Conservation (phyloP, 2,797 vertebrate species). For the Acanthopagrus latus region DNA sequence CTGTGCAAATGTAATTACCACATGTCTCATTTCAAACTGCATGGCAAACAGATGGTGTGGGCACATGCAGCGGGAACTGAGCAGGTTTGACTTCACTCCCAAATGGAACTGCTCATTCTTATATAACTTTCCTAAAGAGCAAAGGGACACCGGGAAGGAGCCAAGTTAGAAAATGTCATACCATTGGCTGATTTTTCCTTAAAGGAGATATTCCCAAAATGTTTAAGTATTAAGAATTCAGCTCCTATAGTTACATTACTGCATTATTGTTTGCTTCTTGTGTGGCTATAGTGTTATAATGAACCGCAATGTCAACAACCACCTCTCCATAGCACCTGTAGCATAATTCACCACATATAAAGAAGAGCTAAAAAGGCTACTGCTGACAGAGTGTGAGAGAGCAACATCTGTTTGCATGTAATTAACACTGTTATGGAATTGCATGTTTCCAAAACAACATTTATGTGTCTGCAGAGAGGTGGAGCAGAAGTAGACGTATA, state of each 20-base stretch:
- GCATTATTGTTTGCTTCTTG: background rate
- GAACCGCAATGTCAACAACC: background rate
- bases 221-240: background rate
- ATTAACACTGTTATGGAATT: background rate
- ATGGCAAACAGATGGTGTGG: slow-evolving; percentile 36
- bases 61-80: slow-evolving; percentile 8
- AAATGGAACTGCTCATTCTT: slow-evolving; percentile 20
- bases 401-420: slow-evolving; percentile 3
- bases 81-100: slow-evolving; percentile 17
- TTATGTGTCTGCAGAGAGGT: slow-evolving; percentile 10
- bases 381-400: background rate
- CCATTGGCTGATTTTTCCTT: background rate
- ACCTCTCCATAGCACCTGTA: background rate
- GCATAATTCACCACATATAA: background rate
- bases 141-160: background rate
- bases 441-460: background rate
- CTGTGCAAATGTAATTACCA: slow-evolving; percentile 45
- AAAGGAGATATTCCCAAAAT: background rate
- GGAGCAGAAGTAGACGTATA: background rate
- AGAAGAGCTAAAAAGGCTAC: background rate
- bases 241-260: background rate
- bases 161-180: slow-evolving; percentile 9
- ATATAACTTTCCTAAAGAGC: slow-evolving; percentile 2
- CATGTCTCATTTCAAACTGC: slow-evolving; percentile 34
- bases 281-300: background rate